Base-by-base conservation (phyloP, 2,113 vertebrate genomes). In the Microcebus jonahi region DNA sequence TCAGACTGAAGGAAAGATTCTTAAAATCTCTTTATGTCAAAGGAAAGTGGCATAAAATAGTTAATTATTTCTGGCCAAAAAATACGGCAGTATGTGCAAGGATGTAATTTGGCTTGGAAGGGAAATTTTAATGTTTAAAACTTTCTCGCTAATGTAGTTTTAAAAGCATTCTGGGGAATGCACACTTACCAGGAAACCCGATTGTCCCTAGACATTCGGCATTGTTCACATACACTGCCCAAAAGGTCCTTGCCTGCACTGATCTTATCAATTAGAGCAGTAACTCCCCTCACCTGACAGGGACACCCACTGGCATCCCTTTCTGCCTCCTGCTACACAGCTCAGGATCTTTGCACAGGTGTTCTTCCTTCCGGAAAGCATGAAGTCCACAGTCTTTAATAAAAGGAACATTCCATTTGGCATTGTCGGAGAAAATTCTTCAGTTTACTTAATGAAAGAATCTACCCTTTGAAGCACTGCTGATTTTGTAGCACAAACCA, bases 21-120 rank as follows among this genome's bases (percentile, higher is more conserved):
- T 65, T n/a, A 76, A 81, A 45, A 45, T 45, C 45, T 45, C 7
- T 45, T 45, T 45, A 45, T 45, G 45, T 8, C 12, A 45, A 12
- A 85, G 29, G 45, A 57, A 92, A 57, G 73, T 79, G 34, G 39
- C 36, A 23, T 84, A 85, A n/a, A 34, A 73, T 31, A 59, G 50
- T 59, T 70, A 87, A 48, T 90, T 90, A 71, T 91, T 85, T 94
- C 73, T 36, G 39, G n/a, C 61, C 55, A 87, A 75, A 82, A 34
- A 86, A 36, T 27, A 57, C 36, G 4, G 31, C 36, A 80, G 1
- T 57, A 18, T 48, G 3, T 90, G 25, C 45, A 82, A 90, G 34
- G 10, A 70, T n/a, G 68, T 21, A 91, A 21, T 45, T 65, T 36
- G 48, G 4, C 5, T 94, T 79, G 14, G 45, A 76, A 70, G 29